Conservation (phyloP, 2,888 invertebrate species). For the Lepetodrilus schrolli region DNA sequence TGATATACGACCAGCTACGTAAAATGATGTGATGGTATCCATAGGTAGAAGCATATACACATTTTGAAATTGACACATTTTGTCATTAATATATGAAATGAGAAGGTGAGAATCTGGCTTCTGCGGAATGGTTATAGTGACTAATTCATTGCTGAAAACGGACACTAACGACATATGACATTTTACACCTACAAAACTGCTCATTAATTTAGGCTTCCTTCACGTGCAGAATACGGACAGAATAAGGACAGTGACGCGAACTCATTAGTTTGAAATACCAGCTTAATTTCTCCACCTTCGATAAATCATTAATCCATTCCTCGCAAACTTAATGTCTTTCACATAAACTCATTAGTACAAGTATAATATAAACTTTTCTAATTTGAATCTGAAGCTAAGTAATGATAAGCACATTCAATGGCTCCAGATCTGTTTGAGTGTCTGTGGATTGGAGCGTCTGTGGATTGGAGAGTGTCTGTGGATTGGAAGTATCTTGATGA, state of each 20-base stretch:
- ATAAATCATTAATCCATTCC: conserved; percentile 3
- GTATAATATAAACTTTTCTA: not conserved
- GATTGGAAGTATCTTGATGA: too few species aligned
- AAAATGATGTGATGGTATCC: too few species aligned
- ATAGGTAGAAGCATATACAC: too few species aligned
- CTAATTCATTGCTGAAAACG: not conserved
- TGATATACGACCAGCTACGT: too few species aligned
- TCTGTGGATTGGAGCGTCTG: too few species aligned
- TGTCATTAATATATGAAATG: not conserved
- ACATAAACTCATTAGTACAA: conserved; percentile 3
- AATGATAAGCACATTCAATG: too few species aligned
- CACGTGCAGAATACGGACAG: not conserved
- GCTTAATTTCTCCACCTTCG: not conserved
- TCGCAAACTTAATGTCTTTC: conserved; percentile 3
- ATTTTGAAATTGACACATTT: too few species aligned
- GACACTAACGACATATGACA: not conserved
- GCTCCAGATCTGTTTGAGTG: too few species aligned
- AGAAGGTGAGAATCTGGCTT: not conserved
- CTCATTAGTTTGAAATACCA: not conserved
- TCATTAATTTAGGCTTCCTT: not conserved
- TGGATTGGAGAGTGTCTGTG: too few species aligned
- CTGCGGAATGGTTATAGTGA: not conserved
- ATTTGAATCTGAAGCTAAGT: not conserved
- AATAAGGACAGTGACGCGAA: not conserved
- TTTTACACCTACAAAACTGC: not conserved